Evolutionary conservation across 2,113 vertebrate genomes (phyloP).

Genomic region (Axis porcinus): DNA sequence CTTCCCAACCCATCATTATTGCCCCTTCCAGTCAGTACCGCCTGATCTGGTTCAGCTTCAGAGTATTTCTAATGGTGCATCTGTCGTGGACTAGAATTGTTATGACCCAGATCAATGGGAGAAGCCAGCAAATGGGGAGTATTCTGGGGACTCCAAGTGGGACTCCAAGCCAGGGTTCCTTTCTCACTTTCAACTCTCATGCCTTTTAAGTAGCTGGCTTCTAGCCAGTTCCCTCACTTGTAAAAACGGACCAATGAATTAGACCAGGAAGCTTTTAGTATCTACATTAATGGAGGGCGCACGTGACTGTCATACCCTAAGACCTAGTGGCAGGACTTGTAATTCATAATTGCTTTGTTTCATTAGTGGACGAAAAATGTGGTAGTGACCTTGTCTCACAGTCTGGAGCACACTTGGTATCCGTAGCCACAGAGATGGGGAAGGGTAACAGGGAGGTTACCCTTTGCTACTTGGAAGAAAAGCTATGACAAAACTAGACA

Average conservation of each 20-base stretch:
- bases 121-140: neutral
- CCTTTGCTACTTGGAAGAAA: neutral
- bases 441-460: neutral
- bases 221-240: neutral
- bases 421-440: neutral
- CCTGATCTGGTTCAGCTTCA: neutral
- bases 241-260: neutral
- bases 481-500: neutral
- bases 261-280: neutral
- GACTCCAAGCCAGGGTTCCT: neutral
- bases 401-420: neutral
- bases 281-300: neutral
- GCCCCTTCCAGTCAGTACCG: neutral
- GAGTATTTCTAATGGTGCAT: neutral
- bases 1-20: neutral
- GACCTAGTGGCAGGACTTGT: neutral
- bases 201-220: neutral
- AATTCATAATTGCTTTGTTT: neutral
- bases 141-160: neutral
- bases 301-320: neutral
- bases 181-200: neutral
- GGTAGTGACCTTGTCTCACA: neutral
- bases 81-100: neutral
- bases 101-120: neutral
- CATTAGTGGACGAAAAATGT: neutral